phyloP scores from a whole-genome alignment of 1,140 invertebrate species.

The Cryptotermes secundus region DNA sequence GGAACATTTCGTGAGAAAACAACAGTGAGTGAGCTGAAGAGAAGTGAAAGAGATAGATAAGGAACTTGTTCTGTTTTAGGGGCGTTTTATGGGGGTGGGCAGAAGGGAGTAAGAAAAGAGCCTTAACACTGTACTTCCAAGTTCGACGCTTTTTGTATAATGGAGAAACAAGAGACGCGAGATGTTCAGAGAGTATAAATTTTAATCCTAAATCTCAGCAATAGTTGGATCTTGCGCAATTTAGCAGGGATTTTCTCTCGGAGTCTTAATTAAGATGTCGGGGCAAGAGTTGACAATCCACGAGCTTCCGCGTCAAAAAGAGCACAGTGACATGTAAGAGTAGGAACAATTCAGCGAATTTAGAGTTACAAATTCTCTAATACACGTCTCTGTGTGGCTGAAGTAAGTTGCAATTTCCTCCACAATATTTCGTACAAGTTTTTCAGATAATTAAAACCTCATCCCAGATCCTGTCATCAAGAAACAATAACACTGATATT shows the following conservation, averaged over 20 bases:
- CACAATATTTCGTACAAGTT: too few species aligned
- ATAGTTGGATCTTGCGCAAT: conserved; percentile 7
- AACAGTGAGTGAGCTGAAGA: not conserved
- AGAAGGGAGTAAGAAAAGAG: not conserved
- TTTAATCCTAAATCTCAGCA: conserved; percentile 14
- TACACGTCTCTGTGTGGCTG: not conserved
- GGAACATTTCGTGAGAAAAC: not conserved
- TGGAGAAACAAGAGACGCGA: not conserved
- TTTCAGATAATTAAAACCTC: too few species aligned
- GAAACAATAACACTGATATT: too few species aligned
- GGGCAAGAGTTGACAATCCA: not conserved
- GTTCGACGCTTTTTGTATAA: conserved; percentile 14
- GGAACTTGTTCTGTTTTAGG: conserved; percentile 11
- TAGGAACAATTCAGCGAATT: not conserved
- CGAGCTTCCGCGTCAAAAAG: not conserved
- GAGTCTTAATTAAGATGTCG: not conserved
- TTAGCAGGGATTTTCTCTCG: not conserved
- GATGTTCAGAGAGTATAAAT: not conserved
- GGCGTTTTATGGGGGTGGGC: not conserved
- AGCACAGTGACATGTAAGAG: not conserved
- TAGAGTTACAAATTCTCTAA: not conserved
- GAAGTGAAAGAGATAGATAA: not conserved
- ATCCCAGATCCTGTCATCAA: too few species aligned
- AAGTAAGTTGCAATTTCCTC: too few species aligned
- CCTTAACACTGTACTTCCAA: not conserved